phyloP scores from a whole-genome alignment of 2,113 vertebrate species.

The Paraplagusia blochii region DNA sequence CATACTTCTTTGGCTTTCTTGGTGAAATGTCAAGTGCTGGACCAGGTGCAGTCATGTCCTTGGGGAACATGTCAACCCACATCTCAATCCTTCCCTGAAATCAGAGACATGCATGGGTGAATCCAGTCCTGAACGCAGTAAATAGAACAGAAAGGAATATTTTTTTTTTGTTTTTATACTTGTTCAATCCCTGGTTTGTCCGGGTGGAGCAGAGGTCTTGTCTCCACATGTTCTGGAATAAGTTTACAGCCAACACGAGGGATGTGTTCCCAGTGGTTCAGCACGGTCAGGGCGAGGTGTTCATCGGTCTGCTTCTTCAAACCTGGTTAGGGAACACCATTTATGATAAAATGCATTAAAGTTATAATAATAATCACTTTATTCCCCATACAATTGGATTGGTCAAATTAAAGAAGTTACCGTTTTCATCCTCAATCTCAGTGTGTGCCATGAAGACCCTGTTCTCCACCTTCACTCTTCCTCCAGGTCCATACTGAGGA shows the following conservation, averaged over 20 bases:
- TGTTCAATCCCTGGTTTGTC: conserved; percentile 98
- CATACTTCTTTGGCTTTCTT: conserved; percentile 95
- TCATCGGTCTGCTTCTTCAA: conserved; percentile 92
- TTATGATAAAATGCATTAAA: too few relatives aligned
- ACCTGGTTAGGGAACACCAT: too few relatives aligned
- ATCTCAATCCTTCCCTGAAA: conserved; percentile 92
- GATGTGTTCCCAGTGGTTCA: conserved; percentile 91
- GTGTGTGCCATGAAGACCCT: conserved; percentile 87
- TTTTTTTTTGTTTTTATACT: conserved; percentile 58
- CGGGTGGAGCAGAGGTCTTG: conserved; percentile 87
- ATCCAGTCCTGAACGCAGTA: neutral
- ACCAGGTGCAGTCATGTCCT: conserved; percentile 90
- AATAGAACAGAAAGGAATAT: neutral
- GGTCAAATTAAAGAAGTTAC: conserved; percentile 64
- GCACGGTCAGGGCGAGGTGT: conserved; percentile 84
- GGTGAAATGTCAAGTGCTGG: conserved; percentile 92
- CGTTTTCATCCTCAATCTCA: conserved; percentile 95
- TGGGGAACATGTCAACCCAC: conserved; percentile 99
- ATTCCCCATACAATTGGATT: neutral
- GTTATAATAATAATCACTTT: rapidly evolving
- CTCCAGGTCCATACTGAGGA: conserved; percentile 89
- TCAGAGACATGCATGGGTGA: neutral
- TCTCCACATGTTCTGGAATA: conserved; percentile 92
- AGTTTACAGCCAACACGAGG: conserved; percentile 86
- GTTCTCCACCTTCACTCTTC: conserved; percentile 92